A percentile compares a stretch with the other conserved stretches of the same genome.
These are phyloP conservation scores for Platycheirus rosarum DNA, from an alignment of 2,888 invertebrate species.

Conservation along the genomic window DNA sequence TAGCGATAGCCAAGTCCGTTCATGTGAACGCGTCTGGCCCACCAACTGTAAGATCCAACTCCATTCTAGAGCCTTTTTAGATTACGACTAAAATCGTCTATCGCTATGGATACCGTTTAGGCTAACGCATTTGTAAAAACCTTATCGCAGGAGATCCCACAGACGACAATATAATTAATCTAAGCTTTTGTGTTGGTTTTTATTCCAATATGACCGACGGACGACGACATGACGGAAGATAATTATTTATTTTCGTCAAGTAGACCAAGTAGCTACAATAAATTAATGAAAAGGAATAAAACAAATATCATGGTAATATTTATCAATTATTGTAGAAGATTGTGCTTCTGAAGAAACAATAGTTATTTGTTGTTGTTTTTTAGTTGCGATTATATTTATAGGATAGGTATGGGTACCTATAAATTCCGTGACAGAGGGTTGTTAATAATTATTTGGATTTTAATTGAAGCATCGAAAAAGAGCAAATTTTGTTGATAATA, in stretches of 20 bases:
- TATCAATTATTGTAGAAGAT: neutral
- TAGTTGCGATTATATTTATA: neutral
- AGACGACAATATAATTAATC: conserved; percentile 50
- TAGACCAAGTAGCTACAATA: neutral
- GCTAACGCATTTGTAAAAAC: conserved; percentile 29
- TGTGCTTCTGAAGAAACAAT: neutral
- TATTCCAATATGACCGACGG: conserved; percentile 2
- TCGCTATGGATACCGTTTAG: neutral
- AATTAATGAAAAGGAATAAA: conserved; percentile 7
- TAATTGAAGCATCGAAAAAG: no score
- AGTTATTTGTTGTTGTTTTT: neutral
- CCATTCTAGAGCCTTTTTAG: conserved; percentile 48
- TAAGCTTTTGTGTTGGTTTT: conserved; percentile 33
- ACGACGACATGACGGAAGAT: neutral
- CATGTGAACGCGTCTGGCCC: conserved; percentile 50
- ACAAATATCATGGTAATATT: conserved; percentile 7
- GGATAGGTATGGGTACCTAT: neutral
- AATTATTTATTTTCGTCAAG: neutral
- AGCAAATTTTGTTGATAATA: no score
- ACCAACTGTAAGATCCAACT: conserved; percentile 62
- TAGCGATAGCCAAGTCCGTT: neutral
- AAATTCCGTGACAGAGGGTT: neutral
- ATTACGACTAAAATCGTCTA: conserved; percentile 45
- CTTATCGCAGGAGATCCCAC: conserved; percentile 49
- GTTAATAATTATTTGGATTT: neutral